Conservation (phyloP, 1,140 invertebrate species). For the Lucilia sericata region DNA sequence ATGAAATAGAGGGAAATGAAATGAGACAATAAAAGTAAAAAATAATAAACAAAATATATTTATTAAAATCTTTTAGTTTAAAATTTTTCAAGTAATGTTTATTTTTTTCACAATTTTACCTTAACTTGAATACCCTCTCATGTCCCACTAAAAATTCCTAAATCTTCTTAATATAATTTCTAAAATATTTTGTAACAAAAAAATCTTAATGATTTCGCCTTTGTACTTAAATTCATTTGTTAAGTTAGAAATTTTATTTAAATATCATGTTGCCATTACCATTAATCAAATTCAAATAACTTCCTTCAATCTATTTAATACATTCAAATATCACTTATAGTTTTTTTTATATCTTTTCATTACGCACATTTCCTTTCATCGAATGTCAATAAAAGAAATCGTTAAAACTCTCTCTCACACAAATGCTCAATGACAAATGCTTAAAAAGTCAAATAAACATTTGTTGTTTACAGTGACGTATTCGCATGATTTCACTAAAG, state of each 20-base stretch:
- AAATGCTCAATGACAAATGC: background rate
- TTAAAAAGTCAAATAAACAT: constrained; percentile 1
- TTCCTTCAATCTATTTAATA: background rate
- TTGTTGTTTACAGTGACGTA: background rate
- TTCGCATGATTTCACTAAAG: background rate
- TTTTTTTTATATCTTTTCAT: too few species aligned
- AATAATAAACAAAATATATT: background rate
- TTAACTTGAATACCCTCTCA: too few species aligned
- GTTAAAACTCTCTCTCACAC: background rate
- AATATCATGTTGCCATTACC: background rate
- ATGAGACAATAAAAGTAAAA: background rate
- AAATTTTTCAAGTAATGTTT: too few species aligned
- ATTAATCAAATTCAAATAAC: constrained; percentile 17
- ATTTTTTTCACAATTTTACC: too few species aligned
- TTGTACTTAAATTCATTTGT: background rate
- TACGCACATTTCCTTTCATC: too few species aligned
- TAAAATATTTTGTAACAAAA: too few species aligned
- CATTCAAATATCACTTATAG: too few species aligned
- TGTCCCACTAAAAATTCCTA: too few species aligned
- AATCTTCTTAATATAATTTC: too few species aligned
- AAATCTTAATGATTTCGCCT: too few species aligned
- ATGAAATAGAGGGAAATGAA: background rate
- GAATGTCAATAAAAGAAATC: constrained; percentile 1
- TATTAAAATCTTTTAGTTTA: background rate
- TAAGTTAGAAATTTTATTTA: background rate